These are phyloP conservation scores for Caenorhabditis sp. DNA, from an alignment of 2,888 invertebrate genomes.

Conservation along the genomic window DNA sequence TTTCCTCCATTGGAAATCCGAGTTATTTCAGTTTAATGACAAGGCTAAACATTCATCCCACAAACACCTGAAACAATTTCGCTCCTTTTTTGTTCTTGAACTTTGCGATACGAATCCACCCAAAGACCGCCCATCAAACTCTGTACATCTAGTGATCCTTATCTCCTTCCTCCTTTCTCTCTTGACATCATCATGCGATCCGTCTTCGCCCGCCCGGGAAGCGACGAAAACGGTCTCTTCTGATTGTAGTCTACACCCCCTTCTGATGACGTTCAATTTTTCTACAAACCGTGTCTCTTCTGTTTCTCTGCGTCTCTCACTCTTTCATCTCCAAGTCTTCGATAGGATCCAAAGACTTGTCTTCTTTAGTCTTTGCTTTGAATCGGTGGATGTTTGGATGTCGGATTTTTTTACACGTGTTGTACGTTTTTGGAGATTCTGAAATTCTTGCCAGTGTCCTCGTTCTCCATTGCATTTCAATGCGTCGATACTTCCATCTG, in stretches of 20 bases:
- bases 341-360: conserved; percentile 5
- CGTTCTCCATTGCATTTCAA: too few species aligned
- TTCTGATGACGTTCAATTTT: conserved; percentile 9
- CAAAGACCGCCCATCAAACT: neutral
- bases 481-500: too few species aligned
- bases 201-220: neutral
- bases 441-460: too few species aligned
- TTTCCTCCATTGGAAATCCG: too few species aligned
- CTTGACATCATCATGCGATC: conserved; percentile 2
- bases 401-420: neutral
- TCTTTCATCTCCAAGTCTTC: neutral
- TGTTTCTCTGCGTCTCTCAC: neutral
- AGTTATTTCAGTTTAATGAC: too few species aligned
- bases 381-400: conserved; percentile 9
- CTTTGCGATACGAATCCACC: neutral
- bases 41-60: too few species aligned
- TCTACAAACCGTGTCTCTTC: conserved; percentile 5
- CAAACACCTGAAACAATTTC: neutral
- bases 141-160: neutral
- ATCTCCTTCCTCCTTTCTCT: neutral
- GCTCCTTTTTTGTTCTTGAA: neutral
- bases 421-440: neutral
- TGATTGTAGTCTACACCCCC: conserved; percentile 3
- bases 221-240: neutral
- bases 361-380: neutral